Base-by-base conservation (phyloP, 2,888 invertebrate genomes). In the Smittia sp. region DNA sequence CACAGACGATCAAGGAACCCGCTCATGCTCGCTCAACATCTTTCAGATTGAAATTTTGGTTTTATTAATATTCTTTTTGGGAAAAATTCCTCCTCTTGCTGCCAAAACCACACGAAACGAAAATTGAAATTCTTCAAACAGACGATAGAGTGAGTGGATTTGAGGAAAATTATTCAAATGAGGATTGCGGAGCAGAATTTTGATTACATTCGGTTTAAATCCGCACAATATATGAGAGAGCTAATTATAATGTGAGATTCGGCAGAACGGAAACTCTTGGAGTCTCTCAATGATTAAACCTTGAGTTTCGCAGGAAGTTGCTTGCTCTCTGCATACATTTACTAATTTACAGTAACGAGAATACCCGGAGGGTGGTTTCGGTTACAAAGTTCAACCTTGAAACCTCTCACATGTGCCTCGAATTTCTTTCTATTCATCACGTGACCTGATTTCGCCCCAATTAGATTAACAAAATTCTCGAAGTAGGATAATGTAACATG, bases 141-240 rank as follows among this genome's bases (percentile, higher is more conserved):
- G 22, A 32, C 9, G 25, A 20, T 13, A 27, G 27, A 22, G 63
- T 13, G 38, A 65, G 27, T 63, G 24, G 11, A 52, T 52, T 25
- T 52, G 41, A 15, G 25, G 38, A 72, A 72, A 72, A 72, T 62
- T 72, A 72, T 72, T 72, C 72, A 72, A 72, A 72, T 72, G 72
- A 72, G 72, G 39, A 72, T 72, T 72, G 72, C 32, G 72, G 72
- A 72, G 58, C 24, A 38, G 72, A 72, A 72, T 72, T 72, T 72
- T 72, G 72, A 72, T 72, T 72, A 72, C 39, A 72, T 72, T 72
- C 58, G 18, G 72, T 62, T 72, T 72, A 22, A 52, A 54, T 52
- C 38, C 25, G n/a, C 18, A 38, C 15, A 25, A 62, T 2, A 18
- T 72, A 13, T 63, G 27, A 27, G n/a, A n/a, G 27, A 72, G 72